These are phyloP conservation scores for Elephas maximus DNA, from an alignment of 2,113 vertebrate genomes.

Conservation along the genomic window DNA sequence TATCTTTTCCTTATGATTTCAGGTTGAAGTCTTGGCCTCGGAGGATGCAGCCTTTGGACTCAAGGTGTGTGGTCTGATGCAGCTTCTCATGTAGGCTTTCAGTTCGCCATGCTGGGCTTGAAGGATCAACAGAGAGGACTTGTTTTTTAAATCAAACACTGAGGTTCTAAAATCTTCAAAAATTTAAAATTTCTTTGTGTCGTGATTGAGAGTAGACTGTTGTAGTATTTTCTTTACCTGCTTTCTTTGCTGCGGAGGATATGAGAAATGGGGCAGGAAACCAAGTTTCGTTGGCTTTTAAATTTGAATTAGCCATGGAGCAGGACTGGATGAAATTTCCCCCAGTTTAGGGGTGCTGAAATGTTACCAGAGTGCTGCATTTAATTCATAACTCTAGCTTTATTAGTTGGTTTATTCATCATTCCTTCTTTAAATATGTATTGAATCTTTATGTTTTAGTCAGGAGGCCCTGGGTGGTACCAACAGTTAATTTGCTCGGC, in stretches of 20 bases:
- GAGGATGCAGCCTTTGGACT: constrained; percentile 88
- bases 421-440: neutral
- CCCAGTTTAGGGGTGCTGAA: neutral
- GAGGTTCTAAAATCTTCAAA: constrained; percentile 2
- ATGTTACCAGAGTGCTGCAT: neutral
- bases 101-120: constrained; percentile 37
- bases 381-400: neutral
- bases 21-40: constrained; percentile 88
- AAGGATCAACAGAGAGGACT: neutral
- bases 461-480: neutral
- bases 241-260: neutral
- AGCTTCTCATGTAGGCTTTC: constrained; percentile 64
- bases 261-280: neutral
- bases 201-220: constrained; percentile 20
- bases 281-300: neutral
- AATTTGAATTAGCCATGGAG: neutral
- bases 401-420: neutral
- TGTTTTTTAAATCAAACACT: neutral
- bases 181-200: constrained; percentile 37
- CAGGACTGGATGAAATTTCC: constrained; percentile 64
- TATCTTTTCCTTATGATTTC: constrained; percentile 87
- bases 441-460: neutral
- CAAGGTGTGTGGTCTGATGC: constrained; percentile 88
- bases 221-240: constrained; percentile 17
- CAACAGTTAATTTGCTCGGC: accelerated